These are phyloP conservation scores for Leptobrachium ailaonicum DNA, from an alignment of 2,113 vertebrate species.

Conservation along the genomic window DNA sequence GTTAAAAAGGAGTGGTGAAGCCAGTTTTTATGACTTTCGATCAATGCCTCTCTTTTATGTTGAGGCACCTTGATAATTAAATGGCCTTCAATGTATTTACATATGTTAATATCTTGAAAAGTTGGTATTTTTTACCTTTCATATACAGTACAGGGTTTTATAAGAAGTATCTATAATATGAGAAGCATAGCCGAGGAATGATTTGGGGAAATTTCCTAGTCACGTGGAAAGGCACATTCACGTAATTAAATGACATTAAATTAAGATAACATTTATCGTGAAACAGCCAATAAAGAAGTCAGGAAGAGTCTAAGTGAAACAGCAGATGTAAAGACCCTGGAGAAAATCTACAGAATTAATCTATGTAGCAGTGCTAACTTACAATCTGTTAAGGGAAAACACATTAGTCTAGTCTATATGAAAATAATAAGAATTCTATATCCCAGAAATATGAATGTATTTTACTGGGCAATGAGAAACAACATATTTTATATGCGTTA, in stretches of 20 bases:
- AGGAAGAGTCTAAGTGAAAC: conserved; percentile 11
- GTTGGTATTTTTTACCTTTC: no score
- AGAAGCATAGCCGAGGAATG: no score
- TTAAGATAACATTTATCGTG: conserved; percentile 8
- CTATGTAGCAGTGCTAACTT: conserved; percentile 9
- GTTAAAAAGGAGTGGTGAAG: no score
- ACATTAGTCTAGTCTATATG: neutral
- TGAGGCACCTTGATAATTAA: no score
- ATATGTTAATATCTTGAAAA: no score
- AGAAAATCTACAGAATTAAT: conserved; percentile 12
- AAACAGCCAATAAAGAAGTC: conserved; percentile 21
- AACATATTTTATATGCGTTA: neutral
- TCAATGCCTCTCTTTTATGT: no score
- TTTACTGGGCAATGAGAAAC: neutral
- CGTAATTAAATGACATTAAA: conserved; percentile 30
- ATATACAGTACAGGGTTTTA: no score
- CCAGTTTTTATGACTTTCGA: no score
- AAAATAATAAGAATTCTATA: neutral
- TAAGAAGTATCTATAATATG: no score
- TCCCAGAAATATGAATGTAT: neutral
- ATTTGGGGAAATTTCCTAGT: neutral
- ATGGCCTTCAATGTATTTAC: no score
- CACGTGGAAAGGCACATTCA: neutral
- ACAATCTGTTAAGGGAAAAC: neutral
- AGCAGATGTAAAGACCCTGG: conserved; percentile 14